Evolutionary conservation across 2,113 vertebrate genomes (phyloP).

Genomic region (Toxotes jaculatrix): DNA sequence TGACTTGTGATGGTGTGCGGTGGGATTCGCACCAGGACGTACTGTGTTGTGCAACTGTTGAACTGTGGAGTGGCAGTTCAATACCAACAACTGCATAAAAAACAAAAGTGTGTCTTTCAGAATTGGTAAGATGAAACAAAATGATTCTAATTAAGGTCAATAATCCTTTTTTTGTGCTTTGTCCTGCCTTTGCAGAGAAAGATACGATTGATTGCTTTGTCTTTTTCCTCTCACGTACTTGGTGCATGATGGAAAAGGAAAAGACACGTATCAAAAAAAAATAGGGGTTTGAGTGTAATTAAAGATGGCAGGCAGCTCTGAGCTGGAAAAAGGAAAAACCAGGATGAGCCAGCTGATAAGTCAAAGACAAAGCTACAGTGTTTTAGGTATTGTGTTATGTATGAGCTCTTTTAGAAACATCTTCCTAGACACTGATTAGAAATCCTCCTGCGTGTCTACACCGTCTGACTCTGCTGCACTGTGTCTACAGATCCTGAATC

Average conservation of each 20-base stretch:
- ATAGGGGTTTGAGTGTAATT: too few relatives aligned
- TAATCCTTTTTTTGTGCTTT: background rate
- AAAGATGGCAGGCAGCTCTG: too few relatives aligned
- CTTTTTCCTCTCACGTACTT: background rate
- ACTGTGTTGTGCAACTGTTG: background rate
- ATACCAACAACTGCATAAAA: background rate
- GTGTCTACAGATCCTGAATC: slow-evolving; percentile 46
- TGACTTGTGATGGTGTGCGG: background rate
- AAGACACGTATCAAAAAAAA: background rate
- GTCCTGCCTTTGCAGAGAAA: too few relatives aligned
- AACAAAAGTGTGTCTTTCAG: too few relatives aligned
- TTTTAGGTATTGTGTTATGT: background rate
- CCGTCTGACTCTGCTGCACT: slow-evolving; percentile 23
- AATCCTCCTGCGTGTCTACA: background rate
- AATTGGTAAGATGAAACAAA: too few relatives aligned
- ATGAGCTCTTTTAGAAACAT: background rate
- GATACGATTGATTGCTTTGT: background rate
- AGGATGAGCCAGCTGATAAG: background rate
- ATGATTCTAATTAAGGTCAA: too few relatives aligned
- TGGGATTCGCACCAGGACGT: background rate
- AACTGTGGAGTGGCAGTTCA: too few relatives aligned
- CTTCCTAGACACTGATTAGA: slow-evolving; percentile 18
- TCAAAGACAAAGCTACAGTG: background rate
- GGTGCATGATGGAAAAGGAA: background rate
- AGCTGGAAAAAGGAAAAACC: too few relatives aligned